Evolutionary conservation across 2,797 vertebrate genomes (phyloP), one percentile per base, ranked within the genome.

Genomic region (Denticeps clupeoides): DNA sequence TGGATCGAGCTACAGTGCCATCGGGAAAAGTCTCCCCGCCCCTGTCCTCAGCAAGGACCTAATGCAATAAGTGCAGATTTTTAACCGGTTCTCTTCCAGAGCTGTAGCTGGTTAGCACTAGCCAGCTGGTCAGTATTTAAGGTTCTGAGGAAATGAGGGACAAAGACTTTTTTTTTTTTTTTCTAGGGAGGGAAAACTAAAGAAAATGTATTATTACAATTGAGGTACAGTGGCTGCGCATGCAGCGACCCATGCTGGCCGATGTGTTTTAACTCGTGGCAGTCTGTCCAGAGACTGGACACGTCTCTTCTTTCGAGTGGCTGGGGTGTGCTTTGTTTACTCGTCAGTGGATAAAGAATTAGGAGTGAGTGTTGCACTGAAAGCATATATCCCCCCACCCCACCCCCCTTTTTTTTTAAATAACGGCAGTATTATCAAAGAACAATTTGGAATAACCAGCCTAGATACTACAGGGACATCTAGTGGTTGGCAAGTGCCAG

Each of bases 71-170:
- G 52, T 58, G 71, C 79, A 66, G 55, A 65, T 72, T 69, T 56
- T 64, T 56, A 60, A 56, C 63, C 56, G 59, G 47, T 48, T 57
- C 50, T 56, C 35, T 64, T 71, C 38, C 32, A 49, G 23, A 5
- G 10, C 46, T 47, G 35, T 55, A 4, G 7, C 42, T 50, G 25
- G 49, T 60, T 58, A 65, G 72, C 65, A 65, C 70, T 79, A 81
- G 77, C 72, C 71, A 79, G 74, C 70, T 81, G 79, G 82, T 82
- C 79, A 81, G 76, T 82, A 82, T 83, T 85, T 83, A 83, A 82
- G 74, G 62, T 80, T 70, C 55, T 73, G 71, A 78, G 73, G 60
- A 80, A 71, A 76, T 56, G 55, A 74, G 72, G 78, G 77, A 81
- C 71, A 66, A 67, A 65, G 56, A 67, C 79, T 82, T 83, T 28